A percentile compares a stretch with the other conserved stretches of the same genome.
phyloP scores from a whole-genome alignment of 2,113 vertebrate species.

The Thymallus thymallus region DNA sequence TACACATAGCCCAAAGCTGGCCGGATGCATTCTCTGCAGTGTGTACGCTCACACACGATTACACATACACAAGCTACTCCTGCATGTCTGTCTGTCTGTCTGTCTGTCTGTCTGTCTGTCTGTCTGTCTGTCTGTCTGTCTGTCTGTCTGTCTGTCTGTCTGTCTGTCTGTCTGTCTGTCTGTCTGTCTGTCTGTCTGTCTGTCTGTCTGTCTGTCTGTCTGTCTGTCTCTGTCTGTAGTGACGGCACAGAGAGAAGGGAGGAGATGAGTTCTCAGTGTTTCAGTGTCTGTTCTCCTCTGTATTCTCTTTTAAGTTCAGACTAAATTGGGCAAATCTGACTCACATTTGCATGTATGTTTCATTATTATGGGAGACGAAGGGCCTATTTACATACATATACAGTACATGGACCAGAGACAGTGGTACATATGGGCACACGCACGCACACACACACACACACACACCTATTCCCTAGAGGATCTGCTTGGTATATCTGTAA shows the following conservation, averaged over 20 bases:
- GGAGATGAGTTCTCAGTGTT: too few species aligned
- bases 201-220: not conserved
- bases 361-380: not conserved
- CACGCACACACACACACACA: too few species aligned
- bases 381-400: not conserved
- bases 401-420: not conserved
- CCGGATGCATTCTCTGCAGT: not conserved
- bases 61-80: not conserved
- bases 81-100: not conserved
- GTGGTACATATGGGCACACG: constrained; percentile 5
- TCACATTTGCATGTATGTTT: not conserved
- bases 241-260: too few species aligned
- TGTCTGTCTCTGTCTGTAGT: not conserved
- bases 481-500: not conserved
- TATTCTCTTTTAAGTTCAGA: too few species aligned
- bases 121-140: not conserved
- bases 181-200: not conserved
- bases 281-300: too few species aligned
- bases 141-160: not conserved
- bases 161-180: not conserved
- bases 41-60: not conserved
- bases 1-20: not conserved
- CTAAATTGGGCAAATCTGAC: too few species aligned
- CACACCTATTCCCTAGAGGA: not conserved
- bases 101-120: not conserved